Evolutionary conservation across 2,888 invertebrate species (phyloP).

Genomic region (Harmothoe impar): DNA sequence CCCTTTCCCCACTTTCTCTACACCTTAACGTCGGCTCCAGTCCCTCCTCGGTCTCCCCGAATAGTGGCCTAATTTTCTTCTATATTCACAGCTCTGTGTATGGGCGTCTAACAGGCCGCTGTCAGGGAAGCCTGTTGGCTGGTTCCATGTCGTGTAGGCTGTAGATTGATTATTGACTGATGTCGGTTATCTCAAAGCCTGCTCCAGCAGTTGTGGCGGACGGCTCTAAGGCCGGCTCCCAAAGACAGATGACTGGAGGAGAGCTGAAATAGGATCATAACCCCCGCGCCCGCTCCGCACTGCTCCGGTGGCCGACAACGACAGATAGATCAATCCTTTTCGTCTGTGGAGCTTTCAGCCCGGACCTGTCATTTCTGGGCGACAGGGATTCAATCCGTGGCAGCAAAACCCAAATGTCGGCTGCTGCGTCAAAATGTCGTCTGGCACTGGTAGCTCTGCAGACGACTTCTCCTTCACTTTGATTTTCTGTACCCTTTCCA

Average conservation of each 20-base stretch:
- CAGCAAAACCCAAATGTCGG: constrained; percentile 19
- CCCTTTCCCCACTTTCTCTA: no score
- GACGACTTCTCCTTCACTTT: background rate
- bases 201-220: constrained; percentile 13
- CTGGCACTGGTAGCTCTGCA: no score
- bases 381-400: constrained; percentile 16
- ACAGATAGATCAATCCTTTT: constrained; percentile 38
- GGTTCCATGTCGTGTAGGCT: background rate
- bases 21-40: no score
- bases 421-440: background rate
- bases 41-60: no score
- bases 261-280: constrained; percentile 44
- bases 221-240: background rate
- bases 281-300: background rate
- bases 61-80: no score
- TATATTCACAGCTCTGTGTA: no score
- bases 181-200: constrained; percentile 17
- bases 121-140: background rate
- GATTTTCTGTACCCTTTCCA: background rate
- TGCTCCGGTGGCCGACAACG: background rate
- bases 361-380: background rate
- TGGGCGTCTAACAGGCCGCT: no score
- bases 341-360: background rate
- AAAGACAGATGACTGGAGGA: constrained; percentile 17
- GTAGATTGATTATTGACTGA: constrained; percentile 37